Percentiles rank a stretch among this genome's conserved stretches.
Evolutionary conservation across 2,888 invertebrate species (phyloP).

Genomic region (Melieria picta): DNA sequence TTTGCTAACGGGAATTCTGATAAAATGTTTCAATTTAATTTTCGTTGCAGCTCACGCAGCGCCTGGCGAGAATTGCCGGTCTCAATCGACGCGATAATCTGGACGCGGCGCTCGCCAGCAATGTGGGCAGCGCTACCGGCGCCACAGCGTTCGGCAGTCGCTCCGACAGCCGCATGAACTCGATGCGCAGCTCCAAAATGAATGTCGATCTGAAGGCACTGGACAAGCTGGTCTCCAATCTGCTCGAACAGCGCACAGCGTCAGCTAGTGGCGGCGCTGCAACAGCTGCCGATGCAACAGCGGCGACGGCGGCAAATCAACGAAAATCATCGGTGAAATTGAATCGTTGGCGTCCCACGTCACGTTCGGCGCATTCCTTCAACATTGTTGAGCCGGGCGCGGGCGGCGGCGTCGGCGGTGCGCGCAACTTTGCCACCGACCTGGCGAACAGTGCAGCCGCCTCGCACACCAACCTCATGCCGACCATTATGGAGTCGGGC

Average conservation of each 20-base stretch:
- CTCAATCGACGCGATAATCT: slow-evolving; percentile 47
- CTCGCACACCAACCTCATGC: slow-evolving; percentile 34
- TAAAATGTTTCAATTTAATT: too few species aligned
- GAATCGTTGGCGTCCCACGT: slow-evolving; percentile 64
- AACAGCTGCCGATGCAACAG: background rate
- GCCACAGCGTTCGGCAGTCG: slow-evolving; percentile 36
- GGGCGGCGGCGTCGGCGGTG: slow-evolving; percentile 44
- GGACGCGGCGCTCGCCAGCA: slow-evolving; percentile 40
- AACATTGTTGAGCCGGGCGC: slow-evolving; percentile 43
- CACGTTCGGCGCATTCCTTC: slow-evolving; percentile 62
- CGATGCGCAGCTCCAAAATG: slow-evolving; percentile 64
- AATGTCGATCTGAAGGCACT: slow-evolving; percentile 72
- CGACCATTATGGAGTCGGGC: slow-evolving; percentile 46
- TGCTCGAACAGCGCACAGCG: slow-evolving; percentile 67
- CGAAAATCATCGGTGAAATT: slow-evolving; percentile 56
- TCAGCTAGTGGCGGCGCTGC: slow-evolving; percentile 9
- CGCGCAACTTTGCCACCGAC: slow-evolving; percentile 44
- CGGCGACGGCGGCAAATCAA: slow-evolving; percentile 17
- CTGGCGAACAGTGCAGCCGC: slow-evolving; percentile 16
- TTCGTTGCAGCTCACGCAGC: slow-evolving; percentile 57
- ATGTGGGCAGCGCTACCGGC: slow-evolving; percentile 42
- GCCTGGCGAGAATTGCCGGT: slow-evolving; percentile 61
- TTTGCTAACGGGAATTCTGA: too few species aligned
- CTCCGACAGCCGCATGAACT: slow-evolving; percentile 56
- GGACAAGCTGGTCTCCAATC: slow-evolving; percentile 72